Evolutionary conservation across 2,113 vertebrate species (phyloP), one percentile per base, ranked within the genome.

Genomic region (Theristicus caerulescens): DNA sequence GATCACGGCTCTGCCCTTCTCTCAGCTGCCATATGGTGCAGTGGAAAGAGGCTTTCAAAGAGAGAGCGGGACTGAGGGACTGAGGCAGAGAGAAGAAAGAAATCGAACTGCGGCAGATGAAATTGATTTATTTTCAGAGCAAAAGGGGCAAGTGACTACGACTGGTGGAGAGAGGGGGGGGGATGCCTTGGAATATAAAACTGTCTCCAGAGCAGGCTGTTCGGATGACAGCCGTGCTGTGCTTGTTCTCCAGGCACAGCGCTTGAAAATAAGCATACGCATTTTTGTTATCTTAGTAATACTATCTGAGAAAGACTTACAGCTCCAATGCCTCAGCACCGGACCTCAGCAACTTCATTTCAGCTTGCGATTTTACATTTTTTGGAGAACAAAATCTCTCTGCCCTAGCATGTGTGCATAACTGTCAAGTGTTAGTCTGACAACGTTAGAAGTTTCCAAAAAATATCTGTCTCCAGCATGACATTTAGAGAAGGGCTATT

Each of bases 11-110:
- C 96, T 97, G 91, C 90, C 93, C 95, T 97, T 95, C 97, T 97
- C 98, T 98, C 98, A 99, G 98, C 98, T 99, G 98, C 99, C 99
- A 99, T 99, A 99, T 99, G 99, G 98, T 98, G 96, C 96, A 13
- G 90, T 72, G 95, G 97, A 95, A 95, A 83, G 93, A 74, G 38
- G 69, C 95, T 97, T 97, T 97, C 94, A 98, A 97, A 95, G 96
- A 62, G 61, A 72, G 96, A 93, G 97, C 16, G 61, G 78, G 92
- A 69, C 74, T 20, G 57, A 15, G 65, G 69, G 87, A 38, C 73
- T 54, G 71, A 96, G 90, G 93, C 93, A 67, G 83, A 70, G 62
- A 83, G 93, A 97, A 97, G 96, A 98, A 97, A 97, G 97, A 95
- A 93, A 94, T 80, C 51, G 91, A 96, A 95, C 54, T 18, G 61